phyloP scores from a whole-genome alignment of 2,888 invertebrate species.

The Philopedon plagiatum region DNA sequence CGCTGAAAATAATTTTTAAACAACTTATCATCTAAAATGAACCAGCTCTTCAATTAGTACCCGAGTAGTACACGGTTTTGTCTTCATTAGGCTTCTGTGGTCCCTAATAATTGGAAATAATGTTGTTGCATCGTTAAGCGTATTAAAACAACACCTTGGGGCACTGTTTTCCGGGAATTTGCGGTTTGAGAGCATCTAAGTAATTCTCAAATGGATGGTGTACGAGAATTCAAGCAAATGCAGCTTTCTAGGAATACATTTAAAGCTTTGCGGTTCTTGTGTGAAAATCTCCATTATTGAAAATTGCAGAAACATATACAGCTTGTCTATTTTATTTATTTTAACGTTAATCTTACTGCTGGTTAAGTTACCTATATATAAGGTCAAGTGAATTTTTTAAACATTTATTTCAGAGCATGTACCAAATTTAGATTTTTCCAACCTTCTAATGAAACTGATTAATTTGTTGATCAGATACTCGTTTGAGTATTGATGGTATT shows the following conservation, averaged over 20 bases:
- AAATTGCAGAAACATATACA: too few species aligned
- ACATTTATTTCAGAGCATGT: too few species aligned
- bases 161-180: constrained; percentile 54
- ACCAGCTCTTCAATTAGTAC: not conserved
- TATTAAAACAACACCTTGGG: constrained; percentile 61
- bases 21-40: not conserved
- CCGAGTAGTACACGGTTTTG: constrained; percentile 5
- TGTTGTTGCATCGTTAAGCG: constrained; percentile 60
- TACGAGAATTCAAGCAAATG: constrained; percentile 2
- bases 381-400: too few species aligned
- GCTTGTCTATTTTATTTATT: too few species aligned
- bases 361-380: too few species aligned
- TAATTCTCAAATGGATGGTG: constrained; percentile 31
- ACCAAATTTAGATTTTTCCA: too few species aligned
- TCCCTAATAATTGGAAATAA: constrained; percentile 61
- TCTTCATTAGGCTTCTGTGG: constrained; percentile 59
- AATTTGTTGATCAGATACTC: too few species aligned
- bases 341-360: too few species aligned
- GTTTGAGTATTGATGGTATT: too few species aligned
- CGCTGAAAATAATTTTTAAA: too few species aligned
- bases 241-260: not conserved
- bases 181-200: constrained; percentile 52
- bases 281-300: too few species aligned
- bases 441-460: too few species aligned
- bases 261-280: not conserved